Conservation (phyloP, 1,140 invertebrate genomes). For the Euura lappo region DNA sequence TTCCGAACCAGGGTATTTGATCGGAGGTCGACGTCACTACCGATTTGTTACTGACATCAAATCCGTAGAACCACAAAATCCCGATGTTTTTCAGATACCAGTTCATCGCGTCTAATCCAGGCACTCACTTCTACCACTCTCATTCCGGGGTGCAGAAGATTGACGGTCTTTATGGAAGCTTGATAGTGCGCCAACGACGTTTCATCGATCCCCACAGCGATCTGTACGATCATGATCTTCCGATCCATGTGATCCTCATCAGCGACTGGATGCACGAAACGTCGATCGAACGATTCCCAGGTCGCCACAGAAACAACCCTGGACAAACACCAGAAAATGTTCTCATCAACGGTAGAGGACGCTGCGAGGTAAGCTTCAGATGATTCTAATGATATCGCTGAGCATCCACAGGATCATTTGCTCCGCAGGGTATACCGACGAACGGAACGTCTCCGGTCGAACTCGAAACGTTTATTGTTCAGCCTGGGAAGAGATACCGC, state of each 20-base stretch:
- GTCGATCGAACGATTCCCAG: slow-evolving; percentile 73
- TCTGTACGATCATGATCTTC: slow-evolving; percentile 45
- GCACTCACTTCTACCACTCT: slow-evolving; percentile 64
- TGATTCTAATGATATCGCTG: too few species aligned
- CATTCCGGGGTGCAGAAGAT: slow-evolving; percentile 46
- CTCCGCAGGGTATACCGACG: too few species aligned
- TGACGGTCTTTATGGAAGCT: slow-evolving; percentile 33
- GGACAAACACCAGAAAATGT: slow-evolving; percentile 78
- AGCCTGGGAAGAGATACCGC: slow-evolving; percentile 51
- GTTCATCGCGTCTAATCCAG: slow-evolving; percentile 58
- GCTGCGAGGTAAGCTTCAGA: slow-evolving; percentile 63
- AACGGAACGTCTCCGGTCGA: too few species aligned
- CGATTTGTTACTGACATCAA: too few species aligned
- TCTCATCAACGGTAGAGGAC: slow-evolving; percentile 77
- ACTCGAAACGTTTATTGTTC: too few species aligned
- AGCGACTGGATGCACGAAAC: slow-evolving; percentile 78
- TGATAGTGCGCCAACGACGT: slow-evolving; percentile 27
- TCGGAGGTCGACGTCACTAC: too few species aligned
- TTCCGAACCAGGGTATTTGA: slow-evolving; percentile 78
- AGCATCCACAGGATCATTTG: too few species aligned
- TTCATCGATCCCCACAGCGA: slow-evolving; percentile 20
- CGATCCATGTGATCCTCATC: slow-evolving; percentile 73
- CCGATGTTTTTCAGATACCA: slow-evolving; percentile 85
- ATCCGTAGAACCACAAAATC: too few species aligned
- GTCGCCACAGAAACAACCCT: slow-evolving; percentile 74